Base-by-base conservation (phyloP, 1,140 invertebrate species). In the Potamilus streckersoni region DNA sequence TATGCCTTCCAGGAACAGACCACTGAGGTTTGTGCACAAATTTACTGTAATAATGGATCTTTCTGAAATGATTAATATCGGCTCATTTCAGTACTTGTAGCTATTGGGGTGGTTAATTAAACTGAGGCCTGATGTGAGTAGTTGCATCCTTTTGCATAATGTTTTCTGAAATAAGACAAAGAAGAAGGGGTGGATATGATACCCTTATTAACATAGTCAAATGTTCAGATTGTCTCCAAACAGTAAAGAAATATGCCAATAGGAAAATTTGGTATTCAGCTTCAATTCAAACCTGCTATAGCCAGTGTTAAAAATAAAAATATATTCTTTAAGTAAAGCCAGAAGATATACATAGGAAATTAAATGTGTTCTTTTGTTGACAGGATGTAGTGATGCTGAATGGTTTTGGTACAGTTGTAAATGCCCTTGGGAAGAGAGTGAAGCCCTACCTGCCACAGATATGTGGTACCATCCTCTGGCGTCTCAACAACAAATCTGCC, bases 1-100 rank as follows among this genome's bases (percentile, higher is more conserved):
- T 99, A 99, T 87, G 98, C 98, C 78, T 99, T 99, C 92, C 98
- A 99, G 91, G 98, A 99, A 92, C 98, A 99, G 91, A 99, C 97
- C 8, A 98, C 97, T 59, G 98, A 99, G 92, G 95, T 95, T 90
- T 86, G 84, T 13, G 13, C 31, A 17, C 17, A 63, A 17, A 2
- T 61, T 23, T 16, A 17, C 8, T 73, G 14, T 56, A 55, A 66
- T 59, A 65, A 38, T 38, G 8, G 38, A 38, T 38, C 38, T 2
- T 38, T 38, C 49, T 31, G 5, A 55, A 5, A 19, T 16, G 55
- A 8, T 2, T n/a, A 19, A 56, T 14, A 69, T 58, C n/a, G 60
- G 20, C 19, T 19, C 1, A 38, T 38, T 8, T 38, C 38, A 38
- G 1, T 38, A 38, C 38, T 38, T 38, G 8, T 38, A 38, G 38